Evolutionary conservation across 2,888 invertebrate species (phyloP).

Genomic region (Tachina lurida): DNA sequence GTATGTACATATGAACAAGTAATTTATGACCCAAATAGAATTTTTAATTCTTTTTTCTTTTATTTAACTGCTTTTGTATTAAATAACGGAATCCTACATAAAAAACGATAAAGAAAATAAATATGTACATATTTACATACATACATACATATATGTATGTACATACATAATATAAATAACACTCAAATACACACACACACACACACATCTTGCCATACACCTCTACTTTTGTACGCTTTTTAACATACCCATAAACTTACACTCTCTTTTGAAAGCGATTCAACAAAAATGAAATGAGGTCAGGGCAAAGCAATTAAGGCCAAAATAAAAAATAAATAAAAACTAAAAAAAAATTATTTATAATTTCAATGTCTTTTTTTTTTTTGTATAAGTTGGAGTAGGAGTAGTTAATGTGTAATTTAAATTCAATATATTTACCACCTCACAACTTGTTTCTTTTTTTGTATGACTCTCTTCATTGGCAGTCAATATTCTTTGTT

Average conservation of each 20-base stretch:
- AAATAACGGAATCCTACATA: conserved; percentile 48
- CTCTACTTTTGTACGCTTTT: conserved; percentile 17
- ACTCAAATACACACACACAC: not conserved
- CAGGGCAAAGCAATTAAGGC: conserved; percentile 71
- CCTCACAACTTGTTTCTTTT: no score
- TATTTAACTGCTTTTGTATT: conserved; percentile 49
- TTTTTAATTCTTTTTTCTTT: conserved; percentile 52
- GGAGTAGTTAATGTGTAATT: not conserved
- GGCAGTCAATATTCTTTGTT: no score
- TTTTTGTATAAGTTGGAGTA: conserved; percentile 4
- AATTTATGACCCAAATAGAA: conserved; percentile 70
- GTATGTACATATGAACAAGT: conserved; percentile 46
- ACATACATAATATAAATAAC: not conserved
- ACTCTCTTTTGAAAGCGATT: conserved; percentile 48
- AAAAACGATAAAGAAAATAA: conserved; percentile 34
- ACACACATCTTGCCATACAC: not conserved
- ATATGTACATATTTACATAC: not conserved
- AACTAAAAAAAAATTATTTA: not conserved
- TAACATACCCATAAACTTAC: conserved; percentile 35
- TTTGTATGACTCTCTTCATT: no score
- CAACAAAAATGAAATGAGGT: conserved; percentile 62
- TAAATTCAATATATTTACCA: not conserved
- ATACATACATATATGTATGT: not conserved
- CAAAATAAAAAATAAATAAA: conserved; percentile 53
- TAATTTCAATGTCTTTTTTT: conserved; percentile 9